A percentile compares a stretch with the other conserved stretches of the same genome.
phyloP scores from a whole-genome alignment of 2,888 invertebrate genomes.

The Spialia ferax region DNA sequence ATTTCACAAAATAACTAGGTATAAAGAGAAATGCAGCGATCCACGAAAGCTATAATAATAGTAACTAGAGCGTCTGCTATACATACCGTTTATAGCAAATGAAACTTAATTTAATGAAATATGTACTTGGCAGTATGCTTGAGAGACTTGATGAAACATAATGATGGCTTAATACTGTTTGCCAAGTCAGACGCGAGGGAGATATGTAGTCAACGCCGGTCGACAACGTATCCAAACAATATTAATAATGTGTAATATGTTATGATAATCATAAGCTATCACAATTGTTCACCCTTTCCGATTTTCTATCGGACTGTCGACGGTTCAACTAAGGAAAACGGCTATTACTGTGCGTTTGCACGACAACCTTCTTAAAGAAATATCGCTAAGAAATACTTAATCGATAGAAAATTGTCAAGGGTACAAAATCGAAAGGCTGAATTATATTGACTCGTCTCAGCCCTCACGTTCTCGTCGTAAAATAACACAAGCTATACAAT shows the following conservation, averaged over 20 bases:
- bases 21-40: slow-evolving; percentile 81
- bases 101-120: slow-evolving; percentile 54
- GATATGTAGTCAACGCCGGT: slow-evolving; percentile 17
- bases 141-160: slow-evolving; percentile 45
- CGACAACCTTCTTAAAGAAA: background rate
- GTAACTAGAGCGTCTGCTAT: slow-evolving; percentile 65
- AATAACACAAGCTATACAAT: slow-evolving; percentile 76
- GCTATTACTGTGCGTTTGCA: slow-evolving; percentile 9
- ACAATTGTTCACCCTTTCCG: slow-evolving; percentile 49
- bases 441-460: slow-evolving; percentile 66
- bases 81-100: slow-evolving; percentile 53
- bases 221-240: background rate
- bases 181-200: slow-evolving; percentile 63
- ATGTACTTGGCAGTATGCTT: slow-evolving; percentile 67
- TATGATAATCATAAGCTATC: slow-evolving; percentile 58
- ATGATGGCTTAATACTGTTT: slow-evolving; percentile 69
- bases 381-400: slow-evolving; percentile 3
- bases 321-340: background rate
- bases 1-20: slow-evolving; percentile 76
- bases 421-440: slow-evolving; percentile 54
- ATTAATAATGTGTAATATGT: slow-evolving; percentile 39
- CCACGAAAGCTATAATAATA: slow-evolving; percentile 69
- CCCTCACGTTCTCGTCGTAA: slow-evolving; percentile 56
- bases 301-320: slow-evolving; percentile 25
- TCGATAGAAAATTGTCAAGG: slow-evolving; percentile 36